Evolutionary conservation across 2,113 vertebrate genomes (phyloP).

Genomic region (Nycticorax nycticorax): DNA sequence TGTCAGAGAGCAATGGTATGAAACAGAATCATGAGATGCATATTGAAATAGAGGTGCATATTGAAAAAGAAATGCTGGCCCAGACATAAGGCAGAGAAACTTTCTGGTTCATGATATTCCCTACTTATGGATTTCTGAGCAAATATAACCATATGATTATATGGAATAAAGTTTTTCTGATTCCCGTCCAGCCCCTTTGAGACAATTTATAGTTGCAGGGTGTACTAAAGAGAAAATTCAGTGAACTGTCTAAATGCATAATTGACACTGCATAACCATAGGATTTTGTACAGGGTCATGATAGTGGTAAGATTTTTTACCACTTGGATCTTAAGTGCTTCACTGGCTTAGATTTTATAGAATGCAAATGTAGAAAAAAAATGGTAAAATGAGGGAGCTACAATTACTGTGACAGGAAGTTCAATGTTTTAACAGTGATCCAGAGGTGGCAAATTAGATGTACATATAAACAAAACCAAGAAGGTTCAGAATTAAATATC

Average conservation of each 20-base stretch:
- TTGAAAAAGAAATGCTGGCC: not conserved
- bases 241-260: constrained; percentile 16
- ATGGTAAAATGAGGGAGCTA: not conserved
- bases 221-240: constrained; percentile 10
- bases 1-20: not conserved
- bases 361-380: not conserved
- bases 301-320: not conserved
- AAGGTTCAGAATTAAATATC: not conserved
- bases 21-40: not conserved
- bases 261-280: not conserved
- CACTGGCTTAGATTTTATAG: not conserved
- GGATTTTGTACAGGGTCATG: not conserved
- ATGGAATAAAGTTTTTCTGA: not conserved
- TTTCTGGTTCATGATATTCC: not conserved
- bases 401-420: not conserved
- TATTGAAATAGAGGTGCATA: not conserved
- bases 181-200: constrained; percentile 30
- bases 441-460: not conserved
- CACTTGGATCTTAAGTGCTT: constrained; percentile 13
- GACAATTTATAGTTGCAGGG: constrained; percentile 8
- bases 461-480: not conserved
- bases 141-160: not conserved
- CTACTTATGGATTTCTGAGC: not conserved
- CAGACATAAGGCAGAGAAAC: not conserved
- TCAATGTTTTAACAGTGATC: not conserved